Evolutionary conservation across 2,888 invertebrate genomes (phyloP).

Genomic region (Melanostoma mellinum): DNA sequence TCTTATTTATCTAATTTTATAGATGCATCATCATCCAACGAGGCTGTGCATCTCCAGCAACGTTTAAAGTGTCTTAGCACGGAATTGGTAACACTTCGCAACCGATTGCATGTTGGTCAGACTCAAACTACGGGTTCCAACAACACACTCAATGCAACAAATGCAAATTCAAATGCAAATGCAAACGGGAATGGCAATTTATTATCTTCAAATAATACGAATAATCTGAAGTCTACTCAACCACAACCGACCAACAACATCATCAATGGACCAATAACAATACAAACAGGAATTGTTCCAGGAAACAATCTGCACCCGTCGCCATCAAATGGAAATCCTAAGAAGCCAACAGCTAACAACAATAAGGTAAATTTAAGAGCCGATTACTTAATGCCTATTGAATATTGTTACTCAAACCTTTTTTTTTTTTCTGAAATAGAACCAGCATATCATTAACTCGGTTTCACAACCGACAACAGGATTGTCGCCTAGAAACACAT

Average conservation of each 20-base stretch:
- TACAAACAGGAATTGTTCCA: conserved; percentile 63
- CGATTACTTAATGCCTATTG: background rate
- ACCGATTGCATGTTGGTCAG: conserved; percentile 91
- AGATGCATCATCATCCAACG: conserved; percentile 97
- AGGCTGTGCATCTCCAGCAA: conserved; percentile 96
- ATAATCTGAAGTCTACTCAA: conserved; percentile 61
- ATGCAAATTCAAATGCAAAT: conserved; percentile 76
- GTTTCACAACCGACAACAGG: conserved; percentile 78
- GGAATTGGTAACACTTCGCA: conserved; percentile 94
- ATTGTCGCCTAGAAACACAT: conserved; percentile 80
- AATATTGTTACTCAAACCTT: background rate
- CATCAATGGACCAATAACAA: conserved; percentile 61
- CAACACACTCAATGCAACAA: conserved; percentile 78
- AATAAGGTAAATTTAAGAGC: conserved; percentile 60
- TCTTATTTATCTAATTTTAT: conserved; percentile 77
- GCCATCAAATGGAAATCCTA: conserved; percentile 53
- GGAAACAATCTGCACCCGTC: conserved; percentile 56
- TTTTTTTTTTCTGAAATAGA: conserved; percentile 70
- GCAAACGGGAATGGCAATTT: conserved; percentile 75
- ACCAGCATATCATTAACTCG: conserved; percentile 77
- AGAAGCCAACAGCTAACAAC: conserved; percentile 68
- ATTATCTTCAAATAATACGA: conserved; percentile 61
- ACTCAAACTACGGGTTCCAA: conserved; percentile 79
- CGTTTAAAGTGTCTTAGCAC: conserved; percentile 94
- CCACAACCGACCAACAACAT: conserved; percentile 47